phyloP scores from a whole-genome alignment of 2,888 invertebrate genomes.

The Mythimna pallens region DNA sequence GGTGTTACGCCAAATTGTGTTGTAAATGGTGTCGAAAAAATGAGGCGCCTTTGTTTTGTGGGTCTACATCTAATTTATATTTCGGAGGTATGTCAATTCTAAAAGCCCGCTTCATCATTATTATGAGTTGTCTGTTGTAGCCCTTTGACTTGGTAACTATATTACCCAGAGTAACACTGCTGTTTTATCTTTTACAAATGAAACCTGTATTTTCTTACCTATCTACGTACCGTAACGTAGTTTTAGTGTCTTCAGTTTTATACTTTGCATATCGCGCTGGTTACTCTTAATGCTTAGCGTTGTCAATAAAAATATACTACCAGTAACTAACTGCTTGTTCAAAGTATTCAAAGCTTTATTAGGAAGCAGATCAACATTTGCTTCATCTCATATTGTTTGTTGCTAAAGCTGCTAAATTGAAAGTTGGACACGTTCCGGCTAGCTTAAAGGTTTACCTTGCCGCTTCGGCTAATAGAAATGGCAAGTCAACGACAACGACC shows the following conservation, averaged over 20 bases:
- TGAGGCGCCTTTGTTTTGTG: slow-evolving; percentile 32
- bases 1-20: slow-evolving; percentile 45
- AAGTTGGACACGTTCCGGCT: slow-evolving; percentile 45
- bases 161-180: not conserved
- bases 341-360: slow-evolving; percentile 5
- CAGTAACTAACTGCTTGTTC: not conserved
- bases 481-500: not conserved
- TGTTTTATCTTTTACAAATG: not conserved
- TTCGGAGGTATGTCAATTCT: not conserved
- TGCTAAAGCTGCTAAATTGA: slow-evolving; percentile 34
- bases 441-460: slow-evolving; percentile 17
- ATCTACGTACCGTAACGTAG: not conserved
- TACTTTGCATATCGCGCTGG: not conserved
- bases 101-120: not conserved
- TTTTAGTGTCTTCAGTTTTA: not conserved
- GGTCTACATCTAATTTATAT: slow-evolving; percentile 30
- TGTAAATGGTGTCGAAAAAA: slow-evolving; percentile 41
- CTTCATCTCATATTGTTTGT: not conserved
- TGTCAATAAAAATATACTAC: not conserved
- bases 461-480: slow-evolving; percentile 14
- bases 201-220: not conserved
- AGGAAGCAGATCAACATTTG: slow-evolving; percentile 2
- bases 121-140: not conserved
- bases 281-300: not conserved
- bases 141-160: not conserved